Evolutionary conservation across 2,113 vertebrate genomes (phyloP).

Genomic region (Loxodonta africana): DNA sequence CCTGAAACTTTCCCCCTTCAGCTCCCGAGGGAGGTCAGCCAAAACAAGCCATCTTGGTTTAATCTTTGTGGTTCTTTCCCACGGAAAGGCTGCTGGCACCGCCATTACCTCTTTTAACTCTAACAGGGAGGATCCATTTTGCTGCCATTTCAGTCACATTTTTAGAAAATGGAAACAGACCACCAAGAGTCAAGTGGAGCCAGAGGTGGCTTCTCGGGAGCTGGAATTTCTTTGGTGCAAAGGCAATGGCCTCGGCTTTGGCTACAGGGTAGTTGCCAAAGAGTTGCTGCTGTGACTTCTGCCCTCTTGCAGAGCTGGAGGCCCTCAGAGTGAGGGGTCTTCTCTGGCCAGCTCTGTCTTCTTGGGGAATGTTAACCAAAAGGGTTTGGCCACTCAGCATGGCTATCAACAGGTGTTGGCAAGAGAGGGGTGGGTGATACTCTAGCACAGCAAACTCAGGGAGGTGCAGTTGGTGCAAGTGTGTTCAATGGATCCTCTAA

Average conservation of each 20-base stretch:
- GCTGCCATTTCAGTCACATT: not conserved
- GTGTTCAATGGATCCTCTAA: not conserved
- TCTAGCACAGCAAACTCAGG: no score
- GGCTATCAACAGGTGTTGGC: accelerated
- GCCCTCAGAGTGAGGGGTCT: not conserved
- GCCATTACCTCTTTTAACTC: not conserved
- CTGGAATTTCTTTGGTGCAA: not conserved
- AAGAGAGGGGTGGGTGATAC: not conserved
- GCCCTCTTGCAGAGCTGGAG: not conserved
- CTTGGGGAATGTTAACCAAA: not conserved
- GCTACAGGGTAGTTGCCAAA: not conserved
- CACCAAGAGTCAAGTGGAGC: not conserved
- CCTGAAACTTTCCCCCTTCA: not conserved
- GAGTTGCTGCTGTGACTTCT: not conserved
- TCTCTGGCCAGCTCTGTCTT: not conserved
- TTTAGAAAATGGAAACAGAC: not conserved
- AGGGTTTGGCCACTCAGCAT: accelerated
- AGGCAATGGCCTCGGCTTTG: accelerated
- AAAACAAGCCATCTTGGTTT: not conserved
- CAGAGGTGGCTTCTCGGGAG: not conserved
- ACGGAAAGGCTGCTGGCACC: not conserved
- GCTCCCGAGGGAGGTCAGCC: slow-evolving; percentile 20
- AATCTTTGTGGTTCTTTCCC: slow-evolving; percentile 6
- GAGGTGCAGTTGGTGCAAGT: not conserved
- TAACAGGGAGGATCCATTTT: not conserved